These are phyloP conservation scores for Collichthys lucidus DNA, from an alignment of 2,113 vertebrate genomes.

Conservation along the genomic window DNA sequence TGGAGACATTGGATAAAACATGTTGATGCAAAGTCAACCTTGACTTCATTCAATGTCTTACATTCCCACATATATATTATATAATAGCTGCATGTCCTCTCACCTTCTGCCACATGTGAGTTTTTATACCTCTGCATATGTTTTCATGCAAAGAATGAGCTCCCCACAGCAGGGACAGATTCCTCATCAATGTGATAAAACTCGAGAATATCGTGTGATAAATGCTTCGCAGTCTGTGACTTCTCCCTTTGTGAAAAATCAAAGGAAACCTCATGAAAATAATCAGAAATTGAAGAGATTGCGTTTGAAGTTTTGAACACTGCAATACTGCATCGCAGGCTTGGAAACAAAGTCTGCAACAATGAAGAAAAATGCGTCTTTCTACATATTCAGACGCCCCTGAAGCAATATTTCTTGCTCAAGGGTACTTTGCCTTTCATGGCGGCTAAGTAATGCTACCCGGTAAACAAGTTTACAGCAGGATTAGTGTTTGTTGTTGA, in stretches of 20 bases:
- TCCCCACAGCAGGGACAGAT: constrained; percentile 1
- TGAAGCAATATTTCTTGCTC: constrained; percentile 9
- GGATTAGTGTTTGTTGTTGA: constrained; percentile 44
- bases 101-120: not conserved
- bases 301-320: not conserved
- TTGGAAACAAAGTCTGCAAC: not conserved
- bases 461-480: constrained; percentile 44
- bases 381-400: constrained; percentile 5
- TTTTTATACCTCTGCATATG: constrained; percentile 24
- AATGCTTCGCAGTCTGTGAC: not conserved
- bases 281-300: not conserved
- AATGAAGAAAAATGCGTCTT: not conserved
- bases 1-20: not conserved
- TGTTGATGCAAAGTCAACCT: not conserved
- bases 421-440: constrained; percentile 23
- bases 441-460: constrained; percentile 21
- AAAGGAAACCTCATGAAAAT: not conserved
- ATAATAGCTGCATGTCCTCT: not conserved
- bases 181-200: constrained; percentile 1
- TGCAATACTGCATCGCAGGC: not conserved
- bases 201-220: not conserved
- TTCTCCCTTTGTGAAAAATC: constrained; percentile 11
- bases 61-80: not conserved
- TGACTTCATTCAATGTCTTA: not conserved
- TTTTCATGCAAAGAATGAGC: constrained; percentile 22